Evolutionary conservation across 2,797 vertebrate species (phyloP).

Genomic region (Poeciliopsis turneri): DNA sequence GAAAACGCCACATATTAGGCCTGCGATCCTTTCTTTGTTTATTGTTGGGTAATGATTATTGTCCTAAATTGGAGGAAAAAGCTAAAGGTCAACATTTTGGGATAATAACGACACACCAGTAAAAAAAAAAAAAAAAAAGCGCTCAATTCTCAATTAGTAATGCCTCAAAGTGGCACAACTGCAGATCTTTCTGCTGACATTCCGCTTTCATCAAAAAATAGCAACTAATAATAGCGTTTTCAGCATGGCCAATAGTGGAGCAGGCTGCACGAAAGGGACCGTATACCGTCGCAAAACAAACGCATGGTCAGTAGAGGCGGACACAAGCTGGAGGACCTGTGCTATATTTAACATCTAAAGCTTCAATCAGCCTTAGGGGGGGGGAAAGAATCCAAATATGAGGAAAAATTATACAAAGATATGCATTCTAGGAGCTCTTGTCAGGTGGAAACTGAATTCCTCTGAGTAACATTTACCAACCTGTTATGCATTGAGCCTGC

Average conservation of each 20-base stretch:
- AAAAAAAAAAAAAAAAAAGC: neutral
- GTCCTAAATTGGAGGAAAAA: neutral
- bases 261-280: conserved; percentile 23
- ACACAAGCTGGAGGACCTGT: conserved; percentile 47
- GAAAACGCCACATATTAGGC: neutral
- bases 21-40: neutral
- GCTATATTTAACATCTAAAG: conserved; percentile 61
- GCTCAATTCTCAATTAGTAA: neutral
- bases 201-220: conserved; percentile 25
- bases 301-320: conserved; percentile 52
- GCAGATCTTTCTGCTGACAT: conserved; percentile 17
- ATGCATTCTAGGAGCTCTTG: conserved; percentile 12
- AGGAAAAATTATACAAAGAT: neutral
- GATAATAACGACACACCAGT: neutral
- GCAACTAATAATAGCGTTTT: conserved; percentile 33
- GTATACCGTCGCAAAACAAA: conserved; percentile 37
- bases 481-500: conserved; percentile 38
- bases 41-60: neutral
- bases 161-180: neutral
- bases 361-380: conserved; percentile 21
- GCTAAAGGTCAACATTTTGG: neutral
- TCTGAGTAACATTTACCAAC: conserved; percentile 24
- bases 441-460: conserved; percentile 38
- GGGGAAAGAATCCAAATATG: neutral
- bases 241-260: conserved; percentile 53